Base-by-base conservation (phyloP, 2,888 invertebrate genomes). In the Polyploca ridens region DNA sequence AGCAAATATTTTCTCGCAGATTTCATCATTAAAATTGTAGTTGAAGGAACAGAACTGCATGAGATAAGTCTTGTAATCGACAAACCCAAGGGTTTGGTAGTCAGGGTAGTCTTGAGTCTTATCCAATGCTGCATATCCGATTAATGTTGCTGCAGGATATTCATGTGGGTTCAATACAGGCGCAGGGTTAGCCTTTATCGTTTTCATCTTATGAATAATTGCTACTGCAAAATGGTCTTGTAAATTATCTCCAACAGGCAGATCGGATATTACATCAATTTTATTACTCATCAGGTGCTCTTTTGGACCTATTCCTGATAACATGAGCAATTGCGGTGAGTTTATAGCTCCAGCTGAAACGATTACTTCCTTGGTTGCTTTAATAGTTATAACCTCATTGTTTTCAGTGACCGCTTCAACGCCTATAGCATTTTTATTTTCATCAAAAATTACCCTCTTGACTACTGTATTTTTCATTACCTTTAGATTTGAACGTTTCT, bases 221-320 rank as follows among this genome's bases (percentile, higher is more conserved):
- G 67, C 14, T 1, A 73, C 64, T 4, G 69, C 60, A 0, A 66
- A 16, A 41, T 87, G 86, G 58, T 86, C 83, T 27, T 84, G 82
- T 4, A 75, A 73, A 64, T 85, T 85, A 54, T 77, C 49, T 0
- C 87, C 87, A 6, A 87, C 85, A 0, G 86, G 84, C 10, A 85
- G 69, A 69, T 88, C 77, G 13, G 71, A 73, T 44, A 75, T 68
- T 0, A 85, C 76, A 3, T 70, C 38, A 13, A 87, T 87, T 1
- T 74, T 72, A 0, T 79, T 66, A 3, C 70, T 62, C 14, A 71
- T 41, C 2, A 88, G 69, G 38, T 87, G 82, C 16, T 79, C 66
- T 62, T 68, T 76, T 3, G 86, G 86, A 1, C 86, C 86, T 0
- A 87, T 79, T 14, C 86, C 87, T 0, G 87, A 86, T 3, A 85